Evolutionary conservation across 2,113 vertebrate genomes (phyloP), one percentile per base, ranked within the genome.

Genomic region (Scomber japonicus): DNA sequence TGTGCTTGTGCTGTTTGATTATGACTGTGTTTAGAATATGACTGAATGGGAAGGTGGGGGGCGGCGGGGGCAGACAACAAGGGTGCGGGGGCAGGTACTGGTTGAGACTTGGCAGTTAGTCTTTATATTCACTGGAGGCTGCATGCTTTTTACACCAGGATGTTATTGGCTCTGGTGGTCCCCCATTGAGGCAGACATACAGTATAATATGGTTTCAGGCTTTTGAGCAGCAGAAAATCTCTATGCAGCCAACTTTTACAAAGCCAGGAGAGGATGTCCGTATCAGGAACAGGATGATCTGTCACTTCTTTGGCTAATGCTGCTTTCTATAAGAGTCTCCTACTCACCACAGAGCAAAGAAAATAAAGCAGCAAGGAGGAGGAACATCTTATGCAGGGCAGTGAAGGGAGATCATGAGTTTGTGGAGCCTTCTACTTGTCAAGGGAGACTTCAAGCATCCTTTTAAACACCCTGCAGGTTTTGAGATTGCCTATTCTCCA

Each of bases 61-160:
- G 62, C 0, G 6, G 31, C 4, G 14, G 81, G 40, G 66, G 59
- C 3, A 7, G 61, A 35, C 35, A 24, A 35, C 35, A 24, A 40
- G 19, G 45, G 48, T 55, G 66, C 6, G 49, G 77, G 64, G 74
- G 71, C 40, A 63, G 57, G 55, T 19, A 63, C 30, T 51, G 62
- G 69, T 55, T 61, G 40, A 82, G 72, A 82, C 48, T 78, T 89
- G 80, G 57, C 66, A 77, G 65, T 65, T 78, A 27, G 54, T 72
- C 19, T 81, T 85, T 71, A 75, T 68, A 82, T 81, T 72, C 62
- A 59, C 82, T 61, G 61, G 27, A 62, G 76, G 81, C 85, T 85
- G 31, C 14, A 54, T 45, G 75, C 56, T 82, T 85, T 68, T 82
- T 59, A 51, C 81, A 82, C 4, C 49, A 59, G 50, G 21, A 81